A percentile compares a stretch with the other conserved stretches of the same genome.
Conservation (phyloP, 2,888 invertebrate genomes). For the Eupithecia vulgata region DNA sequence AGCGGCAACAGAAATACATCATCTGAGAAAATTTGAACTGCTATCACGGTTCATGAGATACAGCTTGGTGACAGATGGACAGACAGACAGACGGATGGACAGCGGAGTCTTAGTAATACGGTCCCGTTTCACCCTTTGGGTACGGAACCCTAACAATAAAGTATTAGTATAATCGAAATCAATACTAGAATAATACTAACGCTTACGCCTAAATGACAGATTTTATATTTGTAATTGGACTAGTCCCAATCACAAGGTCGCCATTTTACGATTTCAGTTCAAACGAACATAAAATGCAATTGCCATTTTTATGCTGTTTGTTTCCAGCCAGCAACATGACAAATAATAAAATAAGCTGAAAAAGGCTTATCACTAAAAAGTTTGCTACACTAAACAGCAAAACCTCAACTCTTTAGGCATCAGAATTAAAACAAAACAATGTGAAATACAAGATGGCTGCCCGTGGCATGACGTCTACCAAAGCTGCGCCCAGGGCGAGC, state of each 20-base stretch:
- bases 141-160: too few species aligned
- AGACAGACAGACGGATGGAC: too few species aligned
- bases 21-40: too few species aligned
- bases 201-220: neutral
- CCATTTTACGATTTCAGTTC: neutral
- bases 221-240: neutral
- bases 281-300: neutral
- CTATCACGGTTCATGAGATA: too few species aligned
- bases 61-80: too few species aligned
- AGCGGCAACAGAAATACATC: too few species aligned
- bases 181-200: too few species aligned
- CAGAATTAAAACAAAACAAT: slow-evolving; percentile 9
- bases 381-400: neutral
- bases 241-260: neutral
- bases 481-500: slow-evolving; percentile 33
- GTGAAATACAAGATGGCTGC: slow-evolving; percentile 6
- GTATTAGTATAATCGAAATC: too few species aligned
- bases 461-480: slow-evolving; percentile 12
- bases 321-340: neutral
- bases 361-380: slow-evolving; percentile 3
- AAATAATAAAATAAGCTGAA: neutral
- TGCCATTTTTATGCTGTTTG: neutral
- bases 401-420: slow-evolving; percentile 4
- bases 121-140: too few species aligned
- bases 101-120: too few species aligned